A percentile compares a stretch with the other conserved stretches of the same genome.
Conservation (phyloP, 2,888 invertebrate genomes). For the Conistra vaccinii region DNA sequence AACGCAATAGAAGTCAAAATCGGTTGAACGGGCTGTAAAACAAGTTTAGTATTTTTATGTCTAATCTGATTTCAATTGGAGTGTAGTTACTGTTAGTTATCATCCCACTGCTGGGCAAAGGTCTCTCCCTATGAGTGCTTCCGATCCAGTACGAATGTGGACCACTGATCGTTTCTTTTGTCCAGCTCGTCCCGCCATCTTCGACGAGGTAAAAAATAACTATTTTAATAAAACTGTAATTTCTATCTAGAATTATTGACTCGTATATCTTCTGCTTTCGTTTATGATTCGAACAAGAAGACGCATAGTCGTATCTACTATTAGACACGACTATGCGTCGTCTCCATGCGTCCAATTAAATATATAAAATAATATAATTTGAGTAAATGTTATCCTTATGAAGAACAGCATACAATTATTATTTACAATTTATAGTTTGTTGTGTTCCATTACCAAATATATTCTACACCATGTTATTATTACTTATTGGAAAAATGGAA, state of each 20-base stretch:
- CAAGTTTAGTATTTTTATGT: too few species aligned
- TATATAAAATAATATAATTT: slow-evolving; percentile 5
- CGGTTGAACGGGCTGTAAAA: too few species aligned
- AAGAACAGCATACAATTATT: not conserved
- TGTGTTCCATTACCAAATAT: not conserved
- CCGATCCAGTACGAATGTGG: too few species aligned
- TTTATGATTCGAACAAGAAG: slow-evolving; percentile 10
- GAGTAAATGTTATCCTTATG: not conserved
- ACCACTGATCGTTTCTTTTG: too few species aligned
- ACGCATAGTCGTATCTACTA: slow-evolving; percentile 12
- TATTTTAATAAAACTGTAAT: slow-evolving; percentile 33
- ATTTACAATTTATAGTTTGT: not conserved
- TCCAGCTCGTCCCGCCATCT: too few species aligned
- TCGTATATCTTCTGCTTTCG: slow-evolving; percentile 11
- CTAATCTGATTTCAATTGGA: too few species aligned
- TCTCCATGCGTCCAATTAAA: too few species aligned
- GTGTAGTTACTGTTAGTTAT: not conserved
- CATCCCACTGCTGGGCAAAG: too few species aligned
- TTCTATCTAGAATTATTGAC: slow-evolving; percentile 25
- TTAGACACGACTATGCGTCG: too few species aligned
- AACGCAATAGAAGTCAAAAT: too few species aligned
- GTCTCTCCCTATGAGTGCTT: too few species aligned
- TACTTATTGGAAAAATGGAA: not conserved
- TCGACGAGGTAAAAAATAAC: not conserved
- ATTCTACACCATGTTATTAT: not conserved